phyloP scores from a whole-genome alignment of 2,888 invertebrate species.

The Hirudinaria manillensis region DNA sequence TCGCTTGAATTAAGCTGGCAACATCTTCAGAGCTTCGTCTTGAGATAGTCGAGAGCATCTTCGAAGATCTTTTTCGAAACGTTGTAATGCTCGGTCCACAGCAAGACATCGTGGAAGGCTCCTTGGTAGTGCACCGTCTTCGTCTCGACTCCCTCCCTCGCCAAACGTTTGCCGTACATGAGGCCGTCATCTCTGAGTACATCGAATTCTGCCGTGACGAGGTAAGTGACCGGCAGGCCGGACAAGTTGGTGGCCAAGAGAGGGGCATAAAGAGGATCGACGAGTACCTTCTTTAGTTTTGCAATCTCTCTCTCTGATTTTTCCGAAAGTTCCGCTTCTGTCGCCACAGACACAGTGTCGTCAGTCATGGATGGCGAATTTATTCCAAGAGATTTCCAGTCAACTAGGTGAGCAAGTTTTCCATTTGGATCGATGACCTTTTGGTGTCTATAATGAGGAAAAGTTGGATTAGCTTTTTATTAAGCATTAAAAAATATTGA shows the following conservation, averaged over 20 bases:
- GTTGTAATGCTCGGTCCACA: slow-evolving; percentile 19
- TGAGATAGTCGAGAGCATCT: slow-evolving; percentile 27
- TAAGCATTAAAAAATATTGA: neutral
- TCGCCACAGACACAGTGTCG: neutral
- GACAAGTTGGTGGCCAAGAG: slow-evolving; percentile 47
- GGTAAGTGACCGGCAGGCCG: slow-evolving; percentile 48
- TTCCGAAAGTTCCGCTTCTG: neutral
- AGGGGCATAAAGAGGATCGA: slow-evolving; percentile 50
- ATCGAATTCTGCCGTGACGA: slow-evolving; percentile 53
- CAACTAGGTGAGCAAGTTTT: neutral
- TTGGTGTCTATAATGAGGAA: neutral
- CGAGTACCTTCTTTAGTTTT: slow-evolving; percentile 39
- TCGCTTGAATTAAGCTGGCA: no score
- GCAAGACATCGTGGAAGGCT: slow-evolving; percentile 47
- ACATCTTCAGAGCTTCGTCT: slow-evolving; percentile 13
- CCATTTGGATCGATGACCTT: slow-evolving; percentile 8
- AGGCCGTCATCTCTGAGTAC: slow-evolving; percentile 53
- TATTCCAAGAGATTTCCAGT: slow-evolving; percentile 19
- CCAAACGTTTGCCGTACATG: slow-evolving; percentile 50
- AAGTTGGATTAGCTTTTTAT: neutral
- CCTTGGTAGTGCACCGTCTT: slow-evolving; percentile 44
- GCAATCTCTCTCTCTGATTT: neutral
- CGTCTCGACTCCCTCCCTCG: slow-evolving; percentile 45
- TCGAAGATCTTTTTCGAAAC: slow-evolving; percentile 23
- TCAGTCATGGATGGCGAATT: neutral